These are phyloP conservation scores for Malacoctenus gilli DNA, from an alignment of 2,797 vertebrate species.

Conservation along the genomic window DNA sequence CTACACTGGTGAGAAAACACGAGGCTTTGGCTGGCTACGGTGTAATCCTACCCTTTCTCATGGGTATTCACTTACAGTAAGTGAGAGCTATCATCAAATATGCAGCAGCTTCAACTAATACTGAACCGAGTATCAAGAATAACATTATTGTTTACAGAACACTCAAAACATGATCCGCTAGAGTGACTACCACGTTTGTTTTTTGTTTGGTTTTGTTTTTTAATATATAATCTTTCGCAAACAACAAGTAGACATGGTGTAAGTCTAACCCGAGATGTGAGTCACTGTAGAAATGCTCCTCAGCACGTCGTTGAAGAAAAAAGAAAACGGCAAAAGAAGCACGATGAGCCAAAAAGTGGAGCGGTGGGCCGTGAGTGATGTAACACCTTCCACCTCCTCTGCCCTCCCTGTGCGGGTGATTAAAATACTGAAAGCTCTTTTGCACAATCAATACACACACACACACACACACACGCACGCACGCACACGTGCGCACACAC, in stretches of 20 bases:
- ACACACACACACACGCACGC: no score
- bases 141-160: constrained; percentile 55
- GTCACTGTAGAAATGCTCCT: constrained; percentile 24
- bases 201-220: constrained; percentile 34
- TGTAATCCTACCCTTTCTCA: constrained; percentile 42
- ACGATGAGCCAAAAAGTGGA: constrained; percentile 31
- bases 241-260: constrained; percentile 28
- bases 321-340: constrained; percentile 51
- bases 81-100: constrained; percentile 62
- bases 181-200: constrained; percentile 29
- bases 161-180: constrained; percentile 42
- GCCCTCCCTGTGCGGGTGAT: constrained; percentile 44
- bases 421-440: constrained; percentile 66
- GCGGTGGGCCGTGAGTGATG: constrained; percentile 33
- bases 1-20: constrained; percentile 56
- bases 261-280: constrained; percentile 1
- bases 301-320: constrained; percentile 36
- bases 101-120: constrained; percentile 67
- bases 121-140: constrained; percentile 55
- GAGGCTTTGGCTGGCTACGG: constrained; percentile 48
- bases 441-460: constrained; percentile 61
- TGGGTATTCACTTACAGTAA: constrained; percentile 50
- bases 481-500: no score
- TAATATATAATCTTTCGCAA: constrained; percentile 15
- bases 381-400: constrained; percentile 44